Evolutionary conservation across 1,140 invertebrate species (phyloP), one percentile per base, ranked within the genome.

Genomic region (Cyclargus thomasi): DNA sequence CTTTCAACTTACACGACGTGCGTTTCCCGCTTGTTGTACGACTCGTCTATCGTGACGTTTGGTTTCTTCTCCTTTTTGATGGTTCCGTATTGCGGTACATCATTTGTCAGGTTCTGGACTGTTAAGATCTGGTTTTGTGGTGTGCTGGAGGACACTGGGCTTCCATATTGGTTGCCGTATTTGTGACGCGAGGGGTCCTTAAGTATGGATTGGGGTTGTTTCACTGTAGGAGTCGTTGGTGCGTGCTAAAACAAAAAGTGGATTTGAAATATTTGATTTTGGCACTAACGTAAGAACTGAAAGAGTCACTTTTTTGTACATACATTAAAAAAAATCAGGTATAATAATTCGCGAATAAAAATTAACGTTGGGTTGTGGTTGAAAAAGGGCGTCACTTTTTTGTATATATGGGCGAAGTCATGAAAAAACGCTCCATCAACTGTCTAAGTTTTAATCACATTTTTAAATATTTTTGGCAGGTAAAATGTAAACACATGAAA

Each of bases 121-220:
- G 90, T 91, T 0, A 91, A 79, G 20, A 91, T 91, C 72, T 91
- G 90, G 67, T 78, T 83, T 59, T 89, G 86, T 0, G 88, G 84
- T 0, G 90, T 86, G 69, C 88, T 90, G 17, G 82, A 81, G 0
- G 85, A 86, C 64, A 90, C 70, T 0, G 88, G 86, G 69, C 83
- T 90, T 1, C 88, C 87, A 64, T 92, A 92, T 21, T 92, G 91
- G 71, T 90, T 91, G 23, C 91, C 91, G 65, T 92, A 92, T 72
- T 92, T 92, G 74, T 92, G 91, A 3, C 92, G 85, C 18, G 92
- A 93, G 17, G 92, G 92, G 78, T 93, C 92, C 76, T 93, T 93
- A 3, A 93, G 83, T 39, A 93, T 93, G n/a, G 92, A 92, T 67
- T 92, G 92, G 0, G 92, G 92, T 68, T 92, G 92, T 70, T 92